Conservation (phyloP, 2,113 vertebrate genomes). For the Empidonax alnorum region DNA sequence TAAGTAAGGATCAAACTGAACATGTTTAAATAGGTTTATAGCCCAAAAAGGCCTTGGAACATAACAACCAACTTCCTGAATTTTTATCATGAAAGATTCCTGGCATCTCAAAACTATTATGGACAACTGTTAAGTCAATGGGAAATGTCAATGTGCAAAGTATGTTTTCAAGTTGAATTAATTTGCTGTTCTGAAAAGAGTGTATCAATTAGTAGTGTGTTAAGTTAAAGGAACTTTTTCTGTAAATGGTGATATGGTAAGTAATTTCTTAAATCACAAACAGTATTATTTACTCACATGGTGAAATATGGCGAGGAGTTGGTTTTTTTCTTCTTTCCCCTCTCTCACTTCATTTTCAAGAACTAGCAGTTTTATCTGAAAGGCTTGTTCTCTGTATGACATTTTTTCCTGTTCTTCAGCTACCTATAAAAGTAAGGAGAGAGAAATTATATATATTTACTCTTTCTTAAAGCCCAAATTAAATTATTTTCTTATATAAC, state of each 20-base stretch:
- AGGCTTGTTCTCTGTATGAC: constrained; percentile 70
- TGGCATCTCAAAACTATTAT: background rate
- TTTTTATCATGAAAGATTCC: background rate
- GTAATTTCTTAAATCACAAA: background rate
- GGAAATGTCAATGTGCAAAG: background rate
- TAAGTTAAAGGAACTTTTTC: background rate
- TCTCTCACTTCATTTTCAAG: constrained; percentile 83
- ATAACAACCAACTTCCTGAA: background rate
- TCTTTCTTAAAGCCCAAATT: background rate
- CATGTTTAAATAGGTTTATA: background rate
- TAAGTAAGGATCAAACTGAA: background rate
- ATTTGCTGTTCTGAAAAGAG: background rate
- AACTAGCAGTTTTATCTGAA: constrained; percentile 80
- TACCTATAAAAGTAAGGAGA: constrained; percentile 74
- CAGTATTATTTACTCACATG: constrained; percentile 63
- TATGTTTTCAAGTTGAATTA: background rate
- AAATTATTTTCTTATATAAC: background rate
- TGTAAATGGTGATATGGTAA: background rate
- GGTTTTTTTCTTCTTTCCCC: constrained; percentile 78
- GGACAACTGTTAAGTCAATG: background rate
- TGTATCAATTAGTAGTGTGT: background rate
- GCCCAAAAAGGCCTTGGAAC: background rate
- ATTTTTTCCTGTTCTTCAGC: constrained; percentile 78
- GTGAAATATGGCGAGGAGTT: constrained; percentile 68
- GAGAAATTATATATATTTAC: background rate